These are phyloP conservation scores for Polypterus senegalus DNA, from an alignment of 2,113 vertebrate species.

Conservation along the genomic window DNA sequence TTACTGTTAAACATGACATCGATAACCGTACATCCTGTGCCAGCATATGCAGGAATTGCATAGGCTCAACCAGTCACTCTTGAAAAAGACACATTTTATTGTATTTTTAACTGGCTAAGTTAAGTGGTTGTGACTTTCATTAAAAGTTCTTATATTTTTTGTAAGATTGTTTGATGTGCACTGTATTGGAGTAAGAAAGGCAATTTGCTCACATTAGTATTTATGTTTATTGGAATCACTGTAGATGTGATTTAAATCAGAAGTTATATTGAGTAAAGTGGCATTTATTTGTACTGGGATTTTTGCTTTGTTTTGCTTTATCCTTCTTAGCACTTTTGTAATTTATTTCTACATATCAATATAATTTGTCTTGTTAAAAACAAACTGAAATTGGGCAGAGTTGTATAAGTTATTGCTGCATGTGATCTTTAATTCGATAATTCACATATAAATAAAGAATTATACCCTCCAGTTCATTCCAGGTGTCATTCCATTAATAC, in stretches of 20 bases:
- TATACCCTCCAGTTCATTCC: background rate
- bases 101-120: too few relatives aligned
- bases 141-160: too few relatives aligned
- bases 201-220: background rate
- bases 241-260: background rate
- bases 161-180: too few relatives aligned
- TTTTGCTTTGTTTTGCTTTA: conserved; percentile 5
- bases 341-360: background rate
- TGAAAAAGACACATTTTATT: too few relatives aligned
- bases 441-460: conserved; percentile 12
- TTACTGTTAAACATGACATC: too few relatives aligned
- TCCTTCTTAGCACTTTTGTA: conserved; percentile 3
- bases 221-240: background rate
- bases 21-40: too few relatives aligned
- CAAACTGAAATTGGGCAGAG: background rate
- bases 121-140: too few relatives aligned
- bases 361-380: background rate
- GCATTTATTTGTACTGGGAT: conserved; percentile 1
- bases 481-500: background rate
- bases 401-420: conserved; percentile 1
- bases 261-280: conserved; percentile 1
- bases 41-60: too few relatives aligned
- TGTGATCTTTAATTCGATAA: conserved; percentile 2
- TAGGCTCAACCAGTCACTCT: too few relatives aligned
- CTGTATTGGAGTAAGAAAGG: conserved; percentile 1